Evolutionary conservation across 2,113 vertebrate species (phyloP).

Genomic region (Fregata magnificens): DNA sequence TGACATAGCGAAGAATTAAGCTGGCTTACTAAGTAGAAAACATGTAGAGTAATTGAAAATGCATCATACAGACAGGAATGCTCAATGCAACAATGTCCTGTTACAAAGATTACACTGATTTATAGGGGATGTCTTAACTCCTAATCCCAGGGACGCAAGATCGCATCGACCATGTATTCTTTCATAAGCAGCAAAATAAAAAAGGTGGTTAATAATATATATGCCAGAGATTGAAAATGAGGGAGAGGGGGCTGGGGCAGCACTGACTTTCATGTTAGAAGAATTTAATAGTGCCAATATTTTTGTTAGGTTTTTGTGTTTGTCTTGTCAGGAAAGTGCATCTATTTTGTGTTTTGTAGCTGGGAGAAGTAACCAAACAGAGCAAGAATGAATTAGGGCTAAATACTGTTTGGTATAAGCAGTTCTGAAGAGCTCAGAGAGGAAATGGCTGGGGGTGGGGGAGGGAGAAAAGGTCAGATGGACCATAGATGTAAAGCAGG

Average conservation of each 20-base stretch:
- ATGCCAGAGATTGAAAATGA: constrained; percentile 64
- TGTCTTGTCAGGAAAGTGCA: constrained; percentile 43
- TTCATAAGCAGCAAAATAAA: constrained; percentile 66
- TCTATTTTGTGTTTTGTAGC: constrained; percentile 50
- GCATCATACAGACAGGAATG: constrained; percentile 69
- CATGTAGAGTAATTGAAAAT: constrained; percentile 84
- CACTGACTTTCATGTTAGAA: constrained; percentile 26
- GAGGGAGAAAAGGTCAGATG: constrained; percentile 48
- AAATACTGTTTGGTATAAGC: constrained; percentile 54
- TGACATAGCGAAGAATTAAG: constrained; percentile 80
- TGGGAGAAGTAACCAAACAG: constrained; percentile 25
- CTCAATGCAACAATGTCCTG: constrained; percentile 66
- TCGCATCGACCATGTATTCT: constrained; percentile 51
- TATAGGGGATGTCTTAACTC: constrained; percentile 75
- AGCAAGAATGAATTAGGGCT: constrained; percentile 55
- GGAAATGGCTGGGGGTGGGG: constrained; percentile 17
- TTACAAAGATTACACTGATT: constrained; percentile 80
- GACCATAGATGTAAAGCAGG: constrained; percentile 46
- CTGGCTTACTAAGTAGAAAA: constrained; percentile 83
- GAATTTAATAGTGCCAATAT: constrained; percentile 33
- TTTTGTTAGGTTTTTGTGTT: constrained; percentile 63
- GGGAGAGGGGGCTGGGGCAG: constrained; percentile 34
- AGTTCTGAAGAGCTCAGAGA: constrained; percentile 58
- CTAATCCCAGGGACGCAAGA: constrained; percentile 73
- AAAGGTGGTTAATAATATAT: constrained; percentile 69